phyloP scores from a whole-genome alignment of 2,888 invertebrate genomes.

The Agonopterix subpropinquella region DNA sequence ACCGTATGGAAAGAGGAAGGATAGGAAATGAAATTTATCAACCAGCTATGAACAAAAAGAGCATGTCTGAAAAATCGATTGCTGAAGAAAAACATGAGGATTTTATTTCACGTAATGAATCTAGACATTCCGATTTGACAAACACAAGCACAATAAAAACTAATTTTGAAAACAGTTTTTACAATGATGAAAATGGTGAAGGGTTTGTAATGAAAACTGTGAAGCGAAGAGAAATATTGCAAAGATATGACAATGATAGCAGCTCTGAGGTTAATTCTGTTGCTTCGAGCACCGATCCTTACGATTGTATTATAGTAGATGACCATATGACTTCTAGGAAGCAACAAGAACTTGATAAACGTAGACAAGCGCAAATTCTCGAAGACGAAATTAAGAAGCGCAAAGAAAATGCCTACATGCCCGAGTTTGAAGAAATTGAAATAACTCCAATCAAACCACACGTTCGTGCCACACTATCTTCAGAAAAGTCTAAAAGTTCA shows the following conservation, averaged over 20 bases:
- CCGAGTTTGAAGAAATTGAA: conserved; percentile 70
- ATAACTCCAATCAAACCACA: conserved; percentile 68
- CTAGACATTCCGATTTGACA: conserved; percentile 64
- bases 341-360: conserved; percentile 66
- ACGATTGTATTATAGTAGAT: conserved; percentile 89
- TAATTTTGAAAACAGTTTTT: conserved; percentile 79
- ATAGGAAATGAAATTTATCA: conserved; percentile 43
- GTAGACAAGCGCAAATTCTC: conserved; percentile 52
- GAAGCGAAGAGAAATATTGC: conserved; percentile 82
- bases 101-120: conserved; percentile 57
- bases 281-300: conserved; percentile 83
- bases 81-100: conserved; percentile 63
- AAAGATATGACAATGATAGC: conserved; percentile 80
- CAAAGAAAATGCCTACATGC: conserved; percentile 65
- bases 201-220: conserved; percentile 82
- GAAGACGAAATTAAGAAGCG: conserved; percentile 58
- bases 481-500: conserved; percentile 58
- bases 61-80: conserved; percentile 61
- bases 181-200: conserved; percentile 79
- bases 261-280: conserved; percentile 80
- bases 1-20: conserved; percentile 43
- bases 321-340: conserved; percentile 79
- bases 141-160: conserved; percentile 72
- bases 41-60: conserved; percentile 55
- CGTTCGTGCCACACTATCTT: conserved; percentile 55